phyloP scores from a whole-genome alignment of 2,113 vertebrate genomes.

The Neotragus moschatus region DNA sequence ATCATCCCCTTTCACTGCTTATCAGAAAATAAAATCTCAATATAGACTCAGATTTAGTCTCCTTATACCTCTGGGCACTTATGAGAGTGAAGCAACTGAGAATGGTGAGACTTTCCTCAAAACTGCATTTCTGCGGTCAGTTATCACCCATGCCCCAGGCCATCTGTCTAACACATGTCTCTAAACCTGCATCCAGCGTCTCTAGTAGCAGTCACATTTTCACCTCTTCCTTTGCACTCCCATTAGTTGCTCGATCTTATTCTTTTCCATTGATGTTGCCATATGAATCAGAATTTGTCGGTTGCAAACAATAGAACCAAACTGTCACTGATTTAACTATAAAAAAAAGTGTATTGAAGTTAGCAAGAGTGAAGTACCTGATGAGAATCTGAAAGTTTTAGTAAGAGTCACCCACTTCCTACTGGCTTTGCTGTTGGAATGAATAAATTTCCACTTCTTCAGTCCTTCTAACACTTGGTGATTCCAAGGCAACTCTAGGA shows the following conservation, averaged over 20 bases:
- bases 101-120: background rate
- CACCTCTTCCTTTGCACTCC: background rate
- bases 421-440: background rate
- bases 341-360: background rate
- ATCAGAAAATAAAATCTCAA: background rate
- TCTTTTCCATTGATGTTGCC: background rate
- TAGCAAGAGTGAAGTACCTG: background rate
- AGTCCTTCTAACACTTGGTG: background rate
- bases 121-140: background rate
- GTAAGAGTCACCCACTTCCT: background rate
- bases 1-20: background rate
- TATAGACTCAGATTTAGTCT: background rate
- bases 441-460: background rate
- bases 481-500: background rate
- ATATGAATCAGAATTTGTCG: background rate
- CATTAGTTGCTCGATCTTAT: background rate
- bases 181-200: background rate
- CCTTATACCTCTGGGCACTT: background rate
- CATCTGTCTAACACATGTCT: background rate
- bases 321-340: background rate
- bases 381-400: background rate
- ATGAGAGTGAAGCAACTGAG: background rate
- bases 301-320: background rate
- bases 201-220: background rate
- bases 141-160: background rate